Base-by-base conservation (phyloP, 2,797 vertebrate species). In the Fistularia tabacaria region DNA sequence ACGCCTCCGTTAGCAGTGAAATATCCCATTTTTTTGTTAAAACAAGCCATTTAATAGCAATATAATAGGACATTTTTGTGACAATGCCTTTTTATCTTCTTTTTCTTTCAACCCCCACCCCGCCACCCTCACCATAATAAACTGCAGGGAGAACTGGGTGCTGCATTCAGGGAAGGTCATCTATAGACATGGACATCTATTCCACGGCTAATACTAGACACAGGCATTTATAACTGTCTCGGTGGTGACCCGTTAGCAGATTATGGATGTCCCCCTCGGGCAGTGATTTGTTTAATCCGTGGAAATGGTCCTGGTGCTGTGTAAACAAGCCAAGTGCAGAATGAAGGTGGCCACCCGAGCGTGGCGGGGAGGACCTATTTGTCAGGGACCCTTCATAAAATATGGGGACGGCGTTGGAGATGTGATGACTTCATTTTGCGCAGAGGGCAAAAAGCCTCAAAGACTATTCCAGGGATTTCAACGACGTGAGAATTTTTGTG, bases 211-310 rank as follows among this genome's bases (percentile, higher is more conserved):
- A 71, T 73, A 73, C 66, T 75, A 78, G 63, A 71, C 85, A 72
- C 79, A 69, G 71, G 52, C 81, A 84, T 88, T 86, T 77, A 71
- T 87, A 93, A 90, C 91, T 93, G 94, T 92, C 93, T 90, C 85
- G 89, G 71, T 64, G 67, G 76, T 92, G 92, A 92, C 92, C 94
- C 91, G 90, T 95, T 94, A 91, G 91, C 79, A 88, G 91, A 90
- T 93, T 95, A 95, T 94, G 93, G 93, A 95, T 94, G 92, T 94
- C 89, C 95, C 91, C 92, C 81, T 92, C 86, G 88, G 89, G 86
- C 89, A 84, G 92, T 93, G 94, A 97, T 96, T 95, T 95, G 93
- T 95, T 94, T 97, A 96, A 98, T 95, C 93, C 91, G 92, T 93
- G 94, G 91, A 94, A 97, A 94, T 93, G 92, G 90, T 94, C 90